phyloP scores from a whole-genome alignment of 2,113 vertebrate genomes.

The Leiothrix lutea region DNA sequence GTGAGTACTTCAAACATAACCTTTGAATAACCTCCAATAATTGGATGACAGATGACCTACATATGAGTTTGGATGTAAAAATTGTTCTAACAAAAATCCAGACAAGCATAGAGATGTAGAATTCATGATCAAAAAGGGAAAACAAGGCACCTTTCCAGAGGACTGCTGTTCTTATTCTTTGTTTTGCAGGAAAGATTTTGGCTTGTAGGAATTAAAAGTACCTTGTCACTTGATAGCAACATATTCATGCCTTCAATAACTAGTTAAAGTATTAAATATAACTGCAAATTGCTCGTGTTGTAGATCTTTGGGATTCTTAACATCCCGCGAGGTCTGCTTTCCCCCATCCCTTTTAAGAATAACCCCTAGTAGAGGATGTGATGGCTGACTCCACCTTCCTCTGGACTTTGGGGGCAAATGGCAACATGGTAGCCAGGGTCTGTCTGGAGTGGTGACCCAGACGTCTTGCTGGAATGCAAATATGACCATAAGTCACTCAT shows the following conservation, averaged over 20 bases:
- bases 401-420: not conserved
- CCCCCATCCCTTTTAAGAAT: not conserved
- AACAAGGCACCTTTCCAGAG: not conserved
- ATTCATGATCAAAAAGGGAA: not conserved
- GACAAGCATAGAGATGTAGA: not conserved
- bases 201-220: not conserved
- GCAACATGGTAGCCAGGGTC: not conserved
- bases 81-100: slow-evolving; percentile 35
- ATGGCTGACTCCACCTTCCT: not conserved
- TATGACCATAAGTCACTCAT: not conserved
- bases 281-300: not conserved
- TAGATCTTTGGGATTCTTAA: not conserved
- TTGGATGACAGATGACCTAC: slow-evolving; percentile 36
- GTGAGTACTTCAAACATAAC: slow-evolving; percentile 38
- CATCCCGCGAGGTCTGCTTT: not conserved
- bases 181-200: not conserved
- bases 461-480: not conserved
- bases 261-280: not conserved
- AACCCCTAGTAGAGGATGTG: no score
- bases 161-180: not conserved
- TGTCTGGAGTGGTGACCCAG: not conserved
- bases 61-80: slow-evolving; percentile 15
- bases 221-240: not conserved
- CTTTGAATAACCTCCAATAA: slow-evolving; percentile 59
- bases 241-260: not conserved